phyloP scores from a whole-genome alignment of 1,140 invertebrate species.

The Sycobia sp. region DNA sequence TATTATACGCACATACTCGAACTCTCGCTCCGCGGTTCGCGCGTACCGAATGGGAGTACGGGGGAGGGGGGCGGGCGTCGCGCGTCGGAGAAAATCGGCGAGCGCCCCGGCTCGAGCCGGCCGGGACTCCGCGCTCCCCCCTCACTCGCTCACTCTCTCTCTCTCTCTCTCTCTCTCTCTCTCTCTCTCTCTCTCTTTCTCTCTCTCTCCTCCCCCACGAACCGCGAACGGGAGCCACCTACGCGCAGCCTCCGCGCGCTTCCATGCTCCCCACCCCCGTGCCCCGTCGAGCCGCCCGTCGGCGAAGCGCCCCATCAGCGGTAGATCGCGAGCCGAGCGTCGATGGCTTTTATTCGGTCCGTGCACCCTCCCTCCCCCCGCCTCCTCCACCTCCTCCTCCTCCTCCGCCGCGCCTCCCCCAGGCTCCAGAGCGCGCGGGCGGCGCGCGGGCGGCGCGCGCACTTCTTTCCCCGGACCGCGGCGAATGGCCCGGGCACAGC shows the following conservation, averaged over 20 bases:
- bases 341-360: conserved; percentile 4
- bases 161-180: neutral
- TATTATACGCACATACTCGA: no score
- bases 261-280: neutral
- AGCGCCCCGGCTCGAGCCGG: no score
- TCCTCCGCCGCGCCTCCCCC: conserved; percentile 22
- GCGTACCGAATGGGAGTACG: no score
- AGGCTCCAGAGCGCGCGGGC: neutral
- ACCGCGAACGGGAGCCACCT: neutral
- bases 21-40: no score
- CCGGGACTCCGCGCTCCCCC: no score
- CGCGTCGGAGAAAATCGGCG: no score
- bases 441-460: conserved; percentile 31
- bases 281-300: no score
- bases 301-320: no score
- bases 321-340: no score
- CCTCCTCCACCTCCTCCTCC: conserved; percentile 29
- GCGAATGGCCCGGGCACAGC: neutral
- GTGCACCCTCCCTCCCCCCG: conserved; percentile 21
- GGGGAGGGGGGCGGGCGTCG: no score
- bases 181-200: neutral
- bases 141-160: no score
- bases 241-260: neutral
- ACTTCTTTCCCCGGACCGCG: conserved; percentile 27
- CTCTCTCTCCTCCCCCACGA: neutral